A percentile compares a stretch with the other conserved stretches of the same genome.
These are phyloP conservation scores for Zaprionus ornatus DNA, from an alignment of 1,140 invertebrate genomes.

Conservation along the genomic window DNA sequence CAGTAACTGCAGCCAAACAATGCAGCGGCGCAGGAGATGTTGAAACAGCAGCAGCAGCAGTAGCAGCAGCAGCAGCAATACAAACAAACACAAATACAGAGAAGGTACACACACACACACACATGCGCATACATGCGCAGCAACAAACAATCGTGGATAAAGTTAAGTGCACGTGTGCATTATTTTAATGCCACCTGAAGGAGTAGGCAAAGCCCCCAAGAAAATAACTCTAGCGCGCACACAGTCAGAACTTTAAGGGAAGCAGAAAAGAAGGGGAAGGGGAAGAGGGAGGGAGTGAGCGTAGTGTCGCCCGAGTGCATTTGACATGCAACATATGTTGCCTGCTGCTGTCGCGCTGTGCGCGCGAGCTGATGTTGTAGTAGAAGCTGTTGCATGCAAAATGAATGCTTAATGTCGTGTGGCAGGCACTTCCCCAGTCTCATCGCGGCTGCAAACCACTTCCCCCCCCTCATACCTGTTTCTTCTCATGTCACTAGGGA, in stretches of 20 bases:
- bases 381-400: slow-evolving; percentile 76
- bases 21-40: slow-evolving; percentile 42
- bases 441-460: neutral
- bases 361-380: slow-evolving; percentile 21
- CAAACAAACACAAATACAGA: slow-evolving; percentile 52
- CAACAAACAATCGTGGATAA: slow-evolving; percentile 79
- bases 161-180: slow-evolving; percentile 83
- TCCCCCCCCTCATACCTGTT: neutral
- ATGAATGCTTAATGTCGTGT: slow-evolving; percentile 73
- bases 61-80: slow-evolving; percentile 24
- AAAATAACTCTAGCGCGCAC: slow-evolving; percentile 8
- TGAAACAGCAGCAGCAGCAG: slow-evolving; percentile 29
- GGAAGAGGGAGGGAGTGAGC: neutral
- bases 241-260: neutral
- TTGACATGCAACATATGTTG: slow-evolving; percentile 81
- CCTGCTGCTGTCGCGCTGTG: slow-evolving; percentile 51
- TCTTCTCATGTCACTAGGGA: neutral
- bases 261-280: neutral
- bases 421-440: neutral
- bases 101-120: slow-evolving; percentile 15
- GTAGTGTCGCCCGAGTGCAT: slow-evolving; percentile 41
- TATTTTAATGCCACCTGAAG: slow-evolving; percentile 83
- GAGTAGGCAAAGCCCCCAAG: slow-evolving; percentile 49
- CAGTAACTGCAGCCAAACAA: slow-evolving; percentile 63
- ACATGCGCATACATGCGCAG: slow-evolving; percentile 64